Evolutionary conservation across 2,113 vertebrate species (phyloP).

Genomic region (Petaurus breviceps): DNA sequence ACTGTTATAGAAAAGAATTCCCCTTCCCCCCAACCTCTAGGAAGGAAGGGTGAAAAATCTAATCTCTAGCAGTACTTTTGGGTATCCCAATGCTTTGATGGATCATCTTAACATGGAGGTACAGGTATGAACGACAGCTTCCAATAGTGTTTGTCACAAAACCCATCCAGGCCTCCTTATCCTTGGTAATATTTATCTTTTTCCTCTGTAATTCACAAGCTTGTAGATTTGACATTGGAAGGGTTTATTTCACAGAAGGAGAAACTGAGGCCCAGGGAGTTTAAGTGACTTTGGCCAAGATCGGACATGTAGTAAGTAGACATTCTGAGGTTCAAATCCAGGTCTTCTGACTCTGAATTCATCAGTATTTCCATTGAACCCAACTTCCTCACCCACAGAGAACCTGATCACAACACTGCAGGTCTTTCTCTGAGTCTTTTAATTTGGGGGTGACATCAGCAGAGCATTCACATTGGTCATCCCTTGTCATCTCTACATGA

Average conservation of each 20-base stretch:
- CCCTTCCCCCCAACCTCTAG: neutral
- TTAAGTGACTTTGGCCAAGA: neutral
- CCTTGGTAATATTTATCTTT: neutral
- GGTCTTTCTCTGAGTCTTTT: neutral
- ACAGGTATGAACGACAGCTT: neutral
- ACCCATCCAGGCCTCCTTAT: neutral
- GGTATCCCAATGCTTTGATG: neutral
- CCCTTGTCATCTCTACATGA: neutral
- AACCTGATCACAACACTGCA: neutral
- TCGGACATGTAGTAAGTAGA: neutral
- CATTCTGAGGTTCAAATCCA: neutral
- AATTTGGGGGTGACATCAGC: neutral
- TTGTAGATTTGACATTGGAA: neutral
- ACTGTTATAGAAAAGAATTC: neutral
- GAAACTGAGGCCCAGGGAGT: neutral
- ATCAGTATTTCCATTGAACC: neutral
- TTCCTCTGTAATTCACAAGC: neutral
- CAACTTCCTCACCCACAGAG: neutral
- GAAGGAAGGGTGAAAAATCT: neutral
- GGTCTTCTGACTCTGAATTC: neutral
- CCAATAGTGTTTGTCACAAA: neutral
- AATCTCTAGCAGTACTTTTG: neutral
- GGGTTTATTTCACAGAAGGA: neutral
- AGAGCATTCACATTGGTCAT: neutral
- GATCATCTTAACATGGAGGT: neutral